These are phyloP conservation scores for Dermochelys coriacea DNA, from an alignment of 2,797 vertebrate species.

Conservation along the genomic window DNA sequence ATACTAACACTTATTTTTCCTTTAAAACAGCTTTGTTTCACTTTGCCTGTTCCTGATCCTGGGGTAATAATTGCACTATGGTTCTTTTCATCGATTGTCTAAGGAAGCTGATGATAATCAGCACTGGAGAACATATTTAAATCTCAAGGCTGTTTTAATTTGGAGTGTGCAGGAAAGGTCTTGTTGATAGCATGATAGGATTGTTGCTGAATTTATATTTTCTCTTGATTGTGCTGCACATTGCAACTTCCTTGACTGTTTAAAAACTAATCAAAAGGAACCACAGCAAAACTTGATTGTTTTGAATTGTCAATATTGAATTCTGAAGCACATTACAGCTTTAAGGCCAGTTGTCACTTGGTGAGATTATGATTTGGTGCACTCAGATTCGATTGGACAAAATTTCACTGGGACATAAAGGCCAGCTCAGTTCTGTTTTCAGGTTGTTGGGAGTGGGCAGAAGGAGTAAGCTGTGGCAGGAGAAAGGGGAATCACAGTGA, in stretches of 20 bases:
- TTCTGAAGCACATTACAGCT: not conserved
- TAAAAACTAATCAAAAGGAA: not conserved
- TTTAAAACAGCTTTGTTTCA: not conserved
- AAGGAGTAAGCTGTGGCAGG: no score
- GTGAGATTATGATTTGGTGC: not conserved
- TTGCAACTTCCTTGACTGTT: not conserved
- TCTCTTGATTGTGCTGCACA: not conserved
- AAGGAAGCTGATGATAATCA: constrained; percentile 33
- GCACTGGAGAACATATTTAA: not conserved
- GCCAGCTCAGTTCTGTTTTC: no score
- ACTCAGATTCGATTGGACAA: not conserved
- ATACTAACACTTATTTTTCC: constrained; percentile 16
- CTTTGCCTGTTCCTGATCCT: not conserved
- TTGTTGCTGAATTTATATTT: not conserved
- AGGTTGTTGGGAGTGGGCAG: no score
- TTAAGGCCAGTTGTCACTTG: not conserved
- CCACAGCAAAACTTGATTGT: not conserved
- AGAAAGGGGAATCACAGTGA: no score
- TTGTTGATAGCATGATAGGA: not conserved
- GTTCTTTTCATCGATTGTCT: not conserved
- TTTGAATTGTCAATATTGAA: not conserved
- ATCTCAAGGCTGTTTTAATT: constrained; percentile 28
- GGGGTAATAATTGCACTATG: not conserved
- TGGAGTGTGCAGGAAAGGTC: not conserved
- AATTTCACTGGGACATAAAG: no score